Evolutionary conservation across 2,113 vertebrate genomes (phyloP).

Genomic region (Perccottus glenii): DNA sequence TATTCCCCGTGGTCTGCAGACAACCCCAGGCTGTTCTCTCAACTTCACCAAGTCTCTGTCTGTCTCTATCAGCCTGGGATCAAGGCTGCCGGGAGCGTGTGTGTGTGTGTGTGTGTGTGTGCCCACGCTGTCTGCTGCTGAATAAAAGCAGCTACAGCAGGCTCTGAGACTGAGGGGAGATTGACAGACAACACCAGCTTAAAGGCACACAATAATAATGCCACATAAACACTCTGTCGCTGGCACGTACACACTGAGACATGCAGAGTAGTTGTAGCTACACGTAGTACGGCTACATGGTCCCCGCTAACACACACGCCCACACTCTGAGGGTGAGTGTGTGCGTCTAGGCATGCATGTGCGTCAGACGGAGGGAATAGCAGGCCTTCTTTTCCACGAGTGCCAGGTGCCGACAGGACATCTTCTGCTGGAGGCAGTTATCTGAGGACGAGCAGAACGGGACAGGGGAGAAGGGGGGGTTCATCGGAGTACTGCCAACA

Average conservation of each 20-base stretch:
- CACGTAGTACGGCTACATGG: slow-evolving; percentile 36
- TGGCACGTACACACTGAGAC: slow-evolving; percentile 27
- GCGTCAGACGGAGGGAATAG: slow-evolving; percentile 38
- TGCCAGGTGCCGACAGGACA: slow-evolving; percentile 75
- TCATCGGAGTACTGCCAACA: slow-evolving; percentile 48
- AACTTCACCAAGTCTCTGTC: slow-evolving; percentile 71
- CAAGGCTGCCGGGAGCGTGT: slow-evolving; percentile 57
- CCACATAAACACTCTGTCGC: slow-evolving; percentile 36
- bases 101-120: slow-evolving; percentile 31
- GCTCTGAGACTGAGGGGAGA: slow-evolving; percentile 64
- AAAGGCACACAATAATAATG: slow-evolving; percentile 67
- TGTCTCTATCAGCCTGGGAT: slow-evolving; percentile 73
- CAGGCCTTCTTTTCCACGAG: slow-evolving; percentile 61
- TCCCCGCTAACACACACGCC: slow-evolving; percentile 29
- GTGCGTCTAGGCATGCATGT: slow-evolving; percentile 23
- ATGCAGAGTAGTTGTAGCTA: slow-evolving; percentile 38
- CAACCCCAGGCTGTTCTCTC: slow-evolving; percentile 76
- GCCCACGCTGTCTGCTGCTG: slow-evolving; percentile 72
- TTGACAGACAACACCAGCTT: slow-evolving; percentile 69
- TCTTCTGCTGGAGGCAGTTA: slow-evolving; percentile 74
- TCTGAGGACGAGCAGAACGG: slow-evolving; percentile 67
- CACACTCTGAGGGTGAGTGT: slow-evolving; percentile 28
- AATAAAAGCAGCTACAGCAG: slow-evolving; percentile 69
- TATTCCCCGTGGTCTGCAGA: slow-evolving; percentile 73
- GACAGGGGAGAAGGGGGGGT: slow-evolving; percentile 17